Conservation (phyloP, 2,113 vertebrate genomes). For the Delphinus delphis region DNA sequence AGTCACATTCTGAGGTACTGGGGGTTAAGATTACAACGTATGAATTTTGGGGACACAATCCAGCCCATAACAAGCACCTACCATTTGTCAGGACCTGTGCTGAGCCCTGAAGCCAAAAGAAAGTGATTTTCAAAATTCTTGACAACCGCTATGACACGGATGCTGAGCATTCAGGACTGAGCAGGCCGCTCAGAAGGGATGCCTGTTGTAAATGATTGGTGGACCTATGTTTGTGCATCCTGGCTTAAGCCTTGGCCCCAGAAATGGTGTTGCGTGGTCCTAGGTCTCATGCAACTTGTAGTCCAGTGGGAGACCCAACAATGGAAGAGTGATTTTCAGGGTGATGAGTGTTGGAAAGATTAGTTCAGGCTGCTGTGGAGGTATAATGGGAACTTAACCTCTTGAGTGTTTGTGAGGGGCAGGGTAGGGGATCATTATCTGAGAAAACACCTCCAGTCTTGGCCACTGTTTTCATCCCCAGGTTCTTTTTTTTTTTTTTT, state of each 20-base stretch:
- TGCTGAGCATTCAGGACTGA: not conserved
- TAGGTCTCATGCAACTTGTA: not conserved
- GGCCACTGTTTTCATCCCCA: not conserved
- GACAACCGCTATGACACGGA: not conserved
- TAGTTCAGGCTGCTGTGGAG: not conserved
- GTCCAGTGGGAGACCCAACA: not conserved
- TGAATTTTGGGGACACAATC: not conserved
- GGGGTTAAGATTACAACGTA: not conserved
- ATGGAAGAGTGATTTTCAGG: not conserved
- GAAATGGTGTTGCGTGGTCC: fast-evolving
- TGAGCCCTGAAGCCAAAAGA: not conserved
- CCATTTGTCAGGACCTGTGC: not conserved
- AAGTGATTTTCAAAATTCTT: not conserved
- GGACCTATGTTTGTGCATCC: fast-evolving
- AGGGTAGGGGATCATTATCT: not conserved
- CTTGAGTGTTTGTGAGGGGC: not conserved
- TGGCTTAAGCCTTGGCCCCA: not conserved
- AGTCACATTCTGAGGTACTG: not conserved
- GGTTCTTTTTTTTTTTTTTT: not conserved
- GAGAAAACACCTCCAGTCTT: not conserved
- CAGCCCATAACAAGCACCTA: not conserved
- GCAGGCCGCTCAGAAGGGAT: not conserved
- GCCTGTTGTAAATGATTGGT: not conserved
- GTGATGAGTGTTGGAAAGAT: not conserved
- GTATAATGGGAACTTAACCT: not conserved